Conservation (phyloP, 2,797 vertebrate genomes). For the Myotis planiceps region DNA sequence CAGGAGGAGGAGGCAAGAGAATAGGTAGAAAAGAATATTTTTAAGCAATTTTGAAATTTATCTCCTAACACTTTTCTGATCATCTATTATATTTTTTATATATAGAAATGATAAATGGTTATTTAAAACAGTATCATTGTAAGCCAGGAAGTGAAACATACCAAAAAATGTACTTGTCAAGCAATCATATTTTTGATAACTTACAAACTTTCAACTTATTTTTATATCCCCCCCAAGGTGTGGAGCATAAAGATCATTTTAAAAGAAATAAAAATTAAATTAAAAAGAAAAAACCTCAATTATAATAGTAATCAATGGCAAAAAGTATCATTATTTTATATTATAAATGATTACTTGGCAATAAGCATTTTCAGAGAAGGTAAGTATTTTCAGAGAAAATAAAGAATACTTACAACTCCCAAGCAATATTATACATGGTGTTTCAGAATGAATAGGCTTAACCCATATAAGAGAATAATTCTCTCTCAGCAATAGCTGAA, state of each 20-base stretch:
- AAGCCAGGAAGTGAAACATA: conserved; percentile 34
- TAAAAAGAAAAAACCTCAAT: background rate
- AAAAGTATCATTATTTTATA: background rate
- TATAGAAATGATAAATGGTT: background rate
- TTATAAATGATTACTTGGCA: background rate
- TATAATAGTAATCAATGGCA: background rate
- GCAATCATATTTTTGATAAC: conserved; percentile 56
- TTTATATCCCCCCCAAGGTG: background rate
- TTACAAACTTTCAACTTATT: conserved; percentile 61
- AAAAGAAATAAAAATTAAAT: background rate
- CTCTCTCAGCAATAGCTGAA: conserved; percentile 9
- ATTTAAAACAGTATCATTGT: background rate
- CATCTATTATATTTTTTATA: conserved; percentile 33
- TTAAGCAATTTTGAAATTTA: conserved; percentile 42
- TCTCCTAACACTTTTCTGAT: conserved; percentile 28
- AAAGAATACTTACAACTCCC: background rate
- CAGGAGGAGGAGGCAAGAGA: conserved; percentile 60
- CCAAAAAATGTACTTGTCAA: conserved; percentile 11
- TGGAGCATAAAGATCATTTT: background rate
- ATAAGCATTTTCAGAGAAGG: background rate
- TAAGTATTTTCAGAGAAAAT: background rate
- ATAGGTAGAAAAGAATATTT: conserved; percentile 46
- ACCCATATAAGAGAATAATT: conserved; percentile 76
- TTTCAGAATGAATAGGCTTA: conserved; percentile 82
- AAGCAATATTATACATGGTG: conserved; percentile 63